These are phyloP conservation scores for Thymallus thymallus DNA, from an alignment of 2,113 vertebrate species.

Conservation along the genomic window DNA sequence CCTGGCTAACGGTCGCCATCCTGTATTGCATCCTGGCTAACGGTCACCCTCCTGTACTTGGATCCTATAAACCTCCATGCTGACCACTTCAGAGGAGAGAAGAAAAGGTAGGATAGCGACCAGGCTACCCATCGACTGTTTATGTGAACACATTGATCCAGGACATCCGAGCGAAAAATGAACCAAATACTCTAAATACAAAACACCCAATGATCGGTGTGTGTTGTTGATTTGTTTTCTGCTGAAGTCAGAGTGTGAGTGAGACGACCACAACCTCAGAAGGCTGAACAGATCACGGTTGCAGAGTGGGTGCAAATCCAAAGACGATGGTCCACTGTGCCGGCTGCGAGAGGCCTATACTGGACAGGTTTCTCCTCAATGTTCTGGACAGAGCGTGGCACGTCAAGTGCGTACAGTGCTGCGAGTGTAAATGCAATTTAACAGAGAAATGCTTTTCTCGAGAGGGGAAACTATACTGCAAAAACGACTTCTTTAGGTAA, in stretches of 20 bases:
- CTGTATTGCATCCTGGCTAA: constrained; percentile 30
- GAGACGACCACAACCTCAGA: constrained; percentile 36
- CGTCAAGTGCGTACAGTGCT: constrained; percentile 98
- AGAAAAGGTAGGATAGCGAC: constrained; percentile 54
- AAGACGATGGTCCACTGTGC: constrained; percentile 99
- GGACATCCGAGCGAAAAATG: constrained; percentile 57
- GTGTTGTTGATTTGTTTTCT: constrained; percentile 46
- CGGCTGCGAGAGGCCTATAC: constrained; percentile 97
- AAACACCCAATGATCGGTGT: constrained; percentile 48
- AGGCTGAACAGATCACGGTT: constrained; percentile 34
- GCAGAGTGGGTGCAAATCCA: constrained; percentile 77
- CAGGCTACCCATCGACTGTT: constrained; percentile 53
- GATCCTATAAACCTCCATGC: constrained; percentile 43
- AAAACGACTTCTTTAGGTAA: constrained; percentile 99
- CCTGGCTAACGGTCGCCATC: background rate
- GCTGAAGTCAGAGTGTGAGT: constrained; percentile 6
- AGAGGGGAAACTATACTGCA: constrained; percentile 98
- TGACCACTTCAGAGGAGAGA: constrained; percentile 54
- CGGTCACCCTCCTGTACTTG: constrained; percentile 30
- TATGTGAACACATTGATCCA: constrained; percentile 52
- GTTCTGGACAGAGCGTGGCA: constrained; percentile 99
- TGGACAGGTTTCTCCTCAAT: constrained; percentile 98
- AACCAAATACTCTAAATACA: constrained; percentile 32
- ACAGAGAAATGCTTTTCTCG: constrained; percentile 98
- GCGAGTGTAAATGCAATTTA: constrained; percentile 98